Percentiles rank a stretch among this genome's conserved stretches.
Conservation (phyloP, 2,888 invertebrate genomes). For the Drosophila antonietae region DNA sequence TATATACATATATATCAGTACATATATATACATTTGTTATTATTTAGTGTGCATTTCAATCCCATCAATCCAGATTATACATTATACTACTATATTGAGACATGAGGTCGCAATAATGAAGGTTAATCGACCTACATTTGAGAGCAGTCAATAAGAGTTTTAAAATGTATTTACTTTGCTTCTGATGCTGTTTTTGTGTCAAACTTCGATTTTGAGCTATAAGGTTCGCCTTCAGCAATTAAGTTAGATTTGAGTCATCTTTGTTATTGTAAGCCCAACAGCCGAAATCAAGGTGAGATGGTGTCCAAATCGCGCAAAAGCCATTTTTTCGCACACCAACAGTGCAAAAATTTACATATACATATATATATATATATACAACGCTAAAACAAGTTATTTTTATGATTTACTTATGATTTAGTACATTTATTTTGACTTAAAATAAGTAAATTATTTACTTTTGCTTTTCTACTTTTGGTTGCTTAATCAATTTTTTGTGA, state of each 20-base stretch:
- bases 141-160: constrained; percentile 30
- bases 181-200: constrained; percentile 32
- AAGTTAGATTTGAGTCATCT: constrained; percentile 65
- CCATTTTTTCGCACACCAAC: constrained; percentile 32
- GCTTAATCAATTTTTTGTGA: not conserved
- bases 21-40: constrained; percentile 10
- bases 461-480: not conserved
- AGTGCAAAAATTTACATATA: constrained; percentile 18
- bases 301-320: constrained; percentile 32
- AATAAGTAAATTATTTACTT: not conserved
- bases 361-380: constrained; percentile 11
- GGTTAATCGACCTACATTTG: constrained; percentile 31
- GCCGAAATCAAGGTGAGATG: constrained; percentile 60
- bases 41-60: constrained; percentile 44
- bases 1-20: no score
- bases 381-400: constrained; percentile 28
- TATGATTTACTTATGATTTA: constrained; percentile 1
- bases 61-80: constrained; percentile 21
- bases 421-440: not conserved
- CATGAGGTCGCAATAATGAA: constrained; percentile 17
- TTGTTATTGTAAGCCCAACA: constrained; percentile 34
- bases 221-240: constrained; percentile 53
- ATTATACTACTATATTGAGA: not conserved
- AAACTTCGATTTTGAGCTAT: constrained; percentile 48
- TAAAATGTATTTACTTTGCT: constrained; percentile 16